Evolutionary conservation across 2,888 invertebrate species (phyloP).

Genomic region (Hartigia nigra): DNA sequence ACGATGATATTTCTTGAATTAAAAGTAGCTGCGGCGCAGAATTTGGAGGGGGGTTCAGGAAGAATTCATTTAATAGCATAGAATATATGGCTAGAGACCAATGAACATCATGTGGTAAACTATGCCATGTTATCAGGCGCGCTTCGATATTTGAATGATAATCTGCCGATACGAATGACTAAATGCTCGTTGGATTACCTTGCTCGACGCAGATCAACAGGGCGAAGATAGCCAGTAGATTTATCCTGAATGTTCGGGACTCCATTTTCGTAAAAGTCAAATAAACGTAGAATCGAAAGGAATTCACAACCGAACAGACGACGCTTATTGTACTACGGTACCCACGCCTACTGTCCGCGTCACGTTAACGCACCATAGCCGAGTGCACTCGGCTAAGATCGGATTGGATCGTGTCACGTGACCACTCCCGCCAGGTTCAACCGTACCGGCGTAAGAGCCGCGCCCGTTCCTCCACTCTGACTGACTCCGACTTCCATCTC

Average conservation of each 20-base stretch:
- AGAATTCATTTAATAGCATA: neutral
- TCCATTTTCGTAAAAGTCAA: neutral
- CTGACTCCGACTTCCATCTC: constrained; percentile 60
- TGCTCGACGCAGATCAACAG: neutral
- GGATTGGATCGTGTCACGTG: constrained; percentile 23
- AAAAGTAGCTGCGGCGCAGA: neutral
- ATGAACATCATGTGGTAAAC: neutral
- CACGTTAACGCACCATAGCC: neutral
- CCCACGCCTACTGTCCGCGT: neutral
- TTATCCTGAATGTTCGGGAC: neutral
- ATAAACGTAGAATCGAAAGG: neutral
- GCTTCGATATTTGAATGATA: neutral
- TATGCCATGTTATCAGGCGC: neutral
- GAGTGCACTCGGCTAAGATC: neutral
- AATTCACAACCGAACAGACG: neutral
- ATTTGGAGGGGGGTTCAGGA: no score
- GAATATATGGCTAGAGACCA: neutral
- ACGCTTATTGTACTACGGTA: neutral
- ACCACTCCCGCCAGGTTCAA: constrained; percentile 45
- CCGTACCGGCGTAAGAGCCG: constrained; percentile 36
- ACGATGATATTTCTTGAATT: neutral
- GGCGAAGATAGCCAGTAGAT: neutral
- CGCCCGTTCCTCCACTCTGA: constrained; percentile 66
- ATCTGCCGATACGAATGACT: neutral
- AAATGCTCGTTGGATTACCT: neutral